A percentile compares a stretch with the other conserved stretches of the same genome.
Evolutionary conservation across 1,140 invertebrate species (phyloP).

Genomic region (Globodera ellingtonae): DNA sequence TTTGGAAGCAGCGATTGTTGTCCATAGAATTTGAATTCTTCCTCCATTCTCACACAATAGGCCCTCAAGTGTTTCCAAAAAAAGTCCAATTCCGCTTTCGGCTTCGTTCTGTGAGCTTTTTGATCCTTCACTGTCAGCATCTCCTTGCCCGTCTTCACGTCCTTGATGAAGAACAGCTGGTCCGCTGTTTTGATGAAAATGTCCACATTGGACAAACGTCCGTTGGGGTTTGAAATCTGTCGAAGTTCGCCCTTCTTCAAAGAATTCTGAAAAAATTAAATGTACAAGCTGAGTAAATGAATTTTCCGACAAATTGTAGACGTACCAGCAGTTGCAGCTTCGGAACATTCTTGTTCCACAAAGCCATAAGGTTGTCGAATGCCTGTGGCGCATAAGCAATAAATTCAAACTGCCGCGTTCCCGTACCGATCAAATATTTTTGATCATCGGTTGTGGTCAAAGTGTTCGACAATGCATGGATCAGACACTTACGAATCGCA

Average conservation of each 20-base stretch:
- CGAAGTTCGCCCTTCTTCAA: neutral
- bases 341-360: too few species aligned
- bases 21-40: neutral
- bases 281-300: too few species aligned
- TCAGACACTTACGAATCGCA: too few species aligned
- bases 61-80: neutral
- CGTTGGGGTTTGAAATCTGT: constrained; percentile 1
- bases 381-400: too few species aligned
- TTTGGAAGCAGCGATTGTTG: neutral
- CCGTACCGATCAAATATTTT: too few species aligned
- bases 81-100: neutral
- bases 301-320: too few species aligned
- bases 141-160: neutral
- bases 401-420: too few species aligned
- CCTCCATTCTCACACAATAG: neutral
- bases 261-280: neutral
- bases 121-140: neutral
- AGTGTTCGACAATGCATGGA: too few species aligned
- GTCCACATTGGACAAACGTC: neutral
- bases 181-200: neutral
- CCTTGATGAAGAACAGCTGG: constrained; percentile 6
- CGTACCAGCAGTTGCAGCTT: too few species aligned
- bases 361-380: too few species aligned
- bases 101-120: neutral
- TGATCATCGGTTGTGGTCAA: too few species aligned